phyloP scores from a whole-genome alignment of 2,888 invertebrate genomes.

The Hypercompe scribonia region DNA sequence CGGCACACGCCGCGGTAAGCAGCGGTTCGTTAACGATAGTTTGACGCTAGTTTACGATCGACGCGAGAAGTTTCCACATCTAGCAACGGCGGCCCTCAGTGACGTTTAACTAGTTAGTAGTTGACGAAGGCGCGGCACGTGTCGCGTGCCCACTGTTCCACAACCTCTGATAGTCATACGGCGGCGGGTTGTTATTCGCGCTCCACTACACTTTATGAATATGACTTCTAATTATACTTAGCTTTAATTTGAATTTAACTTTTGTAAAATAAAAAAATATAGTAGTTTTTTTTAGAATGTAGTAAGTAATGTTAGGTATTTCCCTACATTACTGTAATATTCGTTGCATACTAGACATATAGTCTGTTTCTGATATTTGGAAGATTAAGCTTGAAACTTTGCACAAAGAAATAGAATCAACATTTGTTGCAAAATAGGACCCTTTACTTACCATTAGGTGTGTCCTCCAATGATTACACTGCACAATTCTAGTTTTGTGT shows the following conservation, averaged over 20 bases:
- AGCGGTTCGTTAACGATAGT: constrained; percentile 6
- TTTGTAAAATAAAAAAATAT: too few relatives aligned
- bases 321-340: too few relatives aligned
- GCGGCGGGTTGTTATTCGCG: neutral
- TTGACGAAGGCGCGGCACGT: neutral
- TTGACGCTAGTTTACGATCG: neutral
- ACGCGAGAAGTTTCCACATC: constrained; percentile 1
- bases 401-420: too few relatives aligned
- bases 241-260: too few relatives aligned
- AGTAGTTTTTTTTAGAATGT: too few relatives aligned
- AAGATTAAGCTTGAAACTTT: too few relatives aligned
- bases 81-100: neutral
- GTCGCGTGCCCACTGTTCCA: neutral
- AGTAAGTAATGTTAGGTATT: too few relatives aligned
- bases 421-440: too few relatives aligned
- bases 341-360: too few relatives aligned
- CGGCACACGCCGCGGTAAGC: neutral
- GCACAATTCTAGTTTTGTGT: neutral
- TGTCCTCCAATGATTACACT: constrained; percentile 1
- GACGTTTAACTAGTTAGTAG: constrained; percentile 10
- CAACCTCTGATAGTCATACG: neutral
- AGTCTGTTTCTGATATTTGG: too few relatives aligned
- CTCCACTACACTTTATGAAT: neutral
- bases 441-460: constrained; percentile 17
- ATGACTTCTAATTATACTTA: neutral